phyloP scores from a whole-genome alignment of 2,113 vertebrate species.

The Fregata magnificens region DNA sequence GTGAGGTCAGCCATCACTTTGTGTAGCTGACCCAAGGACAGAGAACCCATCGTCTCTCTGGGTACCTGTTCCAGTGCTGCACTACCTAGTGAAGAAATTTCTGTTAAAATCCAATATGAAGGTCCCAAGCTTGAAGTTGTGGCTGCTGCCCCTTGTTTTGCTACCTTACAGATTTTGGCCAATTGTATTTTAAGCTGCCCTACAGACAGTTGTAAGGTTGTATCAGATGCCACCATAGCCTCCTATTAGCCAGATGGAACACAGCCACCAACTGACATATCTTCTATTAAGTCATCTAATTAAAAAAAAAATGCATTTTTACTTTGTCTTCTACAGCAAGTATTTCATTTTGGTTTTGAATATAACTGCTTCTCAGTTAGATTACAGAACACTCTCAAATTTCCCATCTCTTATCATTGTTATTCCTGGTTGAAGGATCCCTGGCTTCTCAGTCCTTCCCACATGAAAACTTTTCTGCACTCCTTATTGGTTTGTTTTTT shows the following conservation, averaged over 20 bases:
- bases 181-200: not conserved
- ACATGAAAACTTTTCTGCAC: not conserved
- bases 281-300: not conserved
- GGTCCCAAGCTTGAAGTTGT: not conserved
- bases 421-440: not conserved
- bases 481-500: not conserved
- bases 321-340: not conserved
- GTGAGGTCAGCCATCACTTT: not conserved
- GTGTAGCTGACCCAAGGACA: not conserved
- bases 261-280: not conserved
- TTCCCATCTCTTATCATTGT: not conserved
- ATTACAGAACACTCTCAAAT: not conserved
- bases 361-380: not conserved
- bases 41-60: not conserved
- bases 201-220: not conserved
- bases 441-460: not conserved
- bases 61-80: not conserved
- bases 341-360: not conserved
- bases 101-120: fast-evolving
- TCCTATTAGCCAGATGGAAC: not conserved
- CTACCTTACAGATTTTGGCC: not conserved
- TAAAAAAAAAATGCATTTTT: not conserved
- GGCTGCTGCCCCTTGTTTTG: not conserved
- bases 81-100: too few species aligned
- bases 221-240: not conserved